Evolutionary conservation across 2,113 vertebrate genomes (phyloP).

Genomic region (Perccottus glenii): DNA sequence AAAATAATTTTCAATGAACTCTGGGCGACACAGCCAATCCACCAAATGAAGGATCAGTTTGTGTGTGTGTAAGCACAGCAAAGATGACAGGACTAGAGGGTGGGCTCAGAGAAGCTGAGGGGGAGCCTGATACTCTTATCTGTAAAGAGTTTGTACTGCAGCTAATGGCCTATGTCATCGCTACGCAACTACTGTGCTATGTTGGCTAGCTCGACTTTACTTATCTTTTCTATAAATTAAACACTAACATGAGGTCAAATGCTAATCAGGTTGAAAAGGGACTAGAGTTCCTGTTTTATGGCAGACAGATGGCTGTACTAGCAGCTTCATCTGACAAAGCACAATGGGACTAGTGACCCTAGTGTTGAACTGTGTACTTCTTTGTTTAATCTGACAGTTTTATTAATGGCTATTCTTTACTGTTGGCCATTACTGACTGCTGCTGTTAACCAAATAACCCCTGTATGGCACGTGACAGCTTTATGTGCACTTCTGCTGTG

Average conservation of each 20-base stretch:
- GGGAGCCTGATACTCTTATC: slow-evolving; percentile 56
- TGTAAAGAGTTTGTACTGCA: slow-evolving; percentile 50
- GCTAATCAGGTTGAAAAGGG: background rate
- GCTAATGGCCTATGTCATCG: slow-evolving; percentile 66
- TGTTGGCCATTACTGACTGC: background rate
- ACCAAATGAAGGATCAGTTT: slow-evolving; percentile 56
- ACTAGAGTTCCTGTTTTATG: background rate
- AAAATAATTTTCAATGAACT: slow-evolving; percentile 76
- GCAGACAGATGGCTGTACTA: background rate
- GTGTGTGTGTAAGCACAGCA: slow-evolving; percentile 25
- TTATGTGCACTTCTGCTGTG: background rate
- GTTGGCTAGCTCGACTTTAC: slow-evolving; percentile 8
- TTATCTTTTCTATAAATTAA: slow-evolving; percentile 10
- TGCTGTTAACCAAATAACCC: slow-evolving; percentile 4
- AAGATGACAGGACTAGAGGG: slow-evolving; percentile 20
- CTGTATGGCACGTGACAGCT: background rate
- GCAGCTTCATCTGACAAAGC: background rate
- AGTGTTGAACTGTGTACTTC: background rate
- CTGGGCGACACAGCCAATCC: slow-evolving; percentile 44
- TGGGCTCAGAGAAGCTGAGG: slow-evolving; percentile 7
- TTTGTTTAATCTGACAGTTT: slow-evolving; percentile 10
- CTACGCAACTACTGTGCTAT: slow-evolving; percentile 60
- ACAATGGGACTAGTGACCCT: slow-evolving; percentile 2
- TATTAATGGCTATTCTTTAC: slow-evolving; percentile 8
- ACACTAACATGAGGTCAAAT: background rate